Percentiles rank a stretch among this genome's conserved stretches.
Conservation (phyloP, 2,113 vertebrate species). For the Petroica traversi region DNA sequence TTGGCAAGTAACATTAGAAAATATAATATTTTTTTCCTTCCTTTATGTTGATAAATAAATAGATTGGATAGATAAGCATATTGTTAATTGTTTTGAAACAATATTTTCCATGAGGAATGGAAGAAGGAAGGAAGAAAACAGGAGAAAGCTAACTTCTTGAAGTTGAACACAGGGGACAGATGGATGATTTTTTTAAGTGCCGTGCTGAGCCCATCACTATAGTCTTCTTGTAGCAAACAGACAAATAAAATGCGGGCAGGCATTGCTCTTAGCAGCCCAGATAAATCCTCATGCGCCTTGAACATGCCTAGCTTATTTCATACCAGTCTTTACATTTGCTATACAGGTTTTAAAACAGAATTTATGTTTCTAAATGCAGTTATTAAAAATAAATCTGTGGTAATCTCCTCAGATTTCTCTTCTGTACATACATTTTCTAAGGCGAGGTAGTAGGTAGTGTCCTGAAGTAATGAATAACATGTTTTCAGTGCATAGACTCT, state of each 20-base stretch:
- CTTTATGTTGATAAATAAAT: neutral
- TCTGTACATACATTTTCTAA: neutral
- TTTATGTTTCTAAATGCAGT: neutral
- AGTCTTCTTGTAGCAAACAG: neutral
- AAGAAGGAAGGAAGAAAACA: neutral
- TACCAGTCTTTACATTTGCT: neutral
- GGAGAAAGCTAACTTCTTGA: neutral
- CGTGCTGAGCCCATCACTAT: neutral
- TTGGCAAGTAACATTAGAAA: neutral
- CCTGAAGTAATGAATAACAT: neutral
- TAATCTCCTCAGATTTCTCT: slow-evolving; percentile 34
- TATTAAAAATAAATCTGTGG: slow-evolving; percentile 39
- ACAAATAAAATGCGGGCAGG: neutral
- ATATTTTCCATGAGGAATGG: neutral
- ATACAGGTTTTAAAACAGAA: neutral
- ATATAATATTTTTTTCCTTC: neutral
- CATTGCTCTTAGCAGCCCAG: neutral
- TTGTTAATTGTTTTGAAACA: neutral
- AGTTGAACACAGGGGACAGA: neutral
- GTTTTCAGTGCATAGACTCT: neutral
- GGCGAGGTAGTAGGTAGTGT: neutral
- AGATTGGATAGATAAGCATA: neutral
- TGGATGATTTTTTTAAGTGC: neutral
- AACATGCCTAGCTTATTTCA: neutral
- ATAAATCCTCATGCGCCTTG: neutral